Conservation (phyloP, 2,797 vertebrate genomes). For the Cryptoblepharus egeriae region DNA sequence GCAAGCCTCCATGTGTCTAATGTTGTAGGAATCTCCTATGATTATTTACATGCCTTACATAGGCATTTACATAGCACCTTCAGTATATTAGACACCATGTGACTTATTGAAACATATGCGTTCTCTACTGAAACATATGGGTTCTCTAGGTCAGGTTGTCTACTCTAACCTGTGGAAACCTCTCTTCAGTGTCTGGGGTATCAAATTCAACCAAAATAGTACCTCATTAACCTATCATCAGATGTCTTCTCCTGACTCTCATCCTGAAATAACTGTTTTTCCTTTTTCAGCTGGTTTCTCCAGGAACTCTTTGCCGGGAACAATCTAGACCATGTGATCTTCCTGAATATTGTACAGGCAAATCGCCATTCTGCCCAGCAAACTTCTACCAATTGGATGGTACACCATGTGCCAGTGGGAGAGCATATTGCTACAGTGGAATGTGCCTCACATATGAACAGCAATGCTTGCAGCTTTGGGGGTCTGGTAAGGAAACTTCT, state of each 20-base stretch:
- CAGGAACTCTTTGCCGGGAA: slow-evolving; percentile 87
- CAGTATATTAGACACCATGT: neutral
- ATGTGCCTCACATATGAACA: slow-evolving; percentile 95
- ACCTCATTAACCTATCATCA: neutral
- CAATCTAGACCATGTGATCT: slow-evolving; percentile 89
- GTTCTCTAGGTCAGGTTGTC: no score
- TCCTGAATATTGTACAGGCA: slow-evolving; percentile 92
- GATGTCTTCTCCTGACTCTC: neutral
- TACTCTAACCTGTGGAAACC: neutral
- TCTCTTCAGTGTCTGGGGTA: neutral
- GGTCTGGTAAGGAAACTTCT: slow-evolving; percentile 80
- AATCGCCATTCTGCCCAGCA: slow-evolving; percentile 88
- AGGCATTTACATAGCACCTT: neutral
- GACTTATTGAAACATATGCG: neutral
- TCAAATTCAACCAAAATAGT: neutral
- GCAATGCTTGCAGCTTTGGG: slow-evolving; percentile 94
- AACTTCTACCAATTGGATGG: slow-evolving; percentile 95
- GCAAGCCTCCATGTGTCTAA: neutral
- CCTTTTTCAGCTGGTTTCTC: slow-evolving; percentile 83
- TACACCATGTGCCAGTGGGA: slow-evolving; percentile 80
- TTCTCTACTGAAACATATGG: neutral
- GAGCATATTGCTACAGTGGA: slow-evolving; percentile 95
- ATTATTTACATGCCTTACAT: no score
- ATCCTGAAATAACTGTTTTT: neutral
- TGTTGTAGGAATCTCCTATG: no score